Evolutionary conservation across 1,140 invertebrate species (phyloP), one percentile per base, ranked within the genome.

Genomic region (Dendrolimus kikuchii): DNA sequence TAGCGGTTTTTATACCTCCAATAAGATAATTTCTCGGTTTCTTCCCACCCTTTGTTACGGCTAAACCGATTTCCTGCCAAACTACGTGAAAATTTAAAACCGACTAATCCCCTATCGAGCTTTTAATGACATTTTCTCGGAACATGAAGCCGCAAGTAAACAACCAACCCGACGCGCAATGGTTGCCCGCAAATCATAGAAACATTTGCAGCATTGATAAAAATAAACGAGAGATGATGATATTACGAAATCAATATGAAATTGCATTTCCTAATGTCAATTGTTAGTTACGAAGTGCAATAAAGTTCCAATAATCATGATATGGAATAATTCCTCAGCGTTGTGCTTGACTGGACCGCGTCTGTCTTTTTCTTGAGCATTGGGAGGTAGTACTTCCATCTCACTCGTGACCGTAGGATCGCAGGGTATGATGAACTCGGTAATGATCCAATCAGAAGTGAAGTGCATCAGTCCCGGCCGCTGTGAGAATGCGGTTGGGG

Each of bases 221-320:
- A 83, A 84, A 86, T 83, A 86, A 83, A 86, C 74, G 73, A 79
- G 69, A 64, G 55, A 54, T 66, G 23, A 23, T 23, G 62, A 79
- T 72, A 81, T 82, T 83, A 82, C 82, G 77, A 75, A 84, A 84
- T 84, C 83, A 86, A 86, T 86, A 81, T 84, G 73, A 83, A 84
- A 86, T 86, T 86, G 80, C 83, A 86, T 84, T 84, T 81, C 81
- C 81, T 86, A 86, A 86, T 86, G 83, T 86, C 83, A 86, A 86
- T 86, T 86, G 83, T 86, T 83, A 84, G 83, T 84, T 84, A 84
- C 79, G 69, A 78, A 84, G 81, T 84, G 81, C 83, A 84, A 84
- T 84, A 86, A 86, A 84, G 78, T 84, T 84, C 79, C 82, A 84
- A 84, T 83, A 81, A 84, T 86, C 81, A 86, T 84, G 77, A 86